A percentile compares a stretch with the other conserved stretches of the same genome.
Evolutionary conservation across 2,113 vertebrate genomes (phyloP).

Genomic region (Thryonomys swinderianus): DNA sequence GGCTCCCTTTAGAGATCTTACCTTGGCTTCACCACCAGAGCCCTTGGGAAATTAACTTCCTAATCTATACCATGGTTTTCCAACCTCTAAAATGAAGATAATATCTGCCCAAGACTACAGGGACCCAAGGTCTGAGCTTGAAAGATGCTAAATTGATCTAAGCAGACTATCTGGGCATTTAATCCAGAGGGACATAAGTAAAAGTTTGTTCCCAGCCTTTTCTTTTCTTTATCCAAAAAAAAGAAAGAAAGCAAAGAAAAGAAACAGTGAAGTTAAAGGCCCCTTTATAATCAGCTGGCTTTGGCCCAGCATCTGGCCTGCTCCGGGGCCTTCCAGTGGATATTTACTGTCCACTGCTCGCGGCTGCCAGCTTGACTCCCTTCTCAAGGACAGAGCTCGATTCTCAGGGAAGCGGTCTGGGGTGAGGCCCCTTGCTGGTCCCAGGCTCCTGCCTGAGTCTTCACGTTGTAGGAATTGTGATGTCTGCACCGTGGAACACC

Average conservation of each 20-base stretch:
- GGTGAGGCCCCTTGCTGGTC: background rate
- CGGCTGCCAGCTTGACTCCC: background rate
- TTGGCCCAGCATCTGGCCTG: constrained; percentile 36
- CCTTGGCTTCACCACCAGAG: background rate
- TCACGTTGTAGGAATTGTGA: background rate
- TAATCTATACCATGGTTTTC: background rate
- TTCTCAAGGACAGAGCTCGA: background rate
- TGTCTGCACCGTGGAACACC: background rate
- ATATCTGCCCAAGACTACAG: background rate
- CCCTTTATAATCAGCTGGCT: constrained; percentile 63
- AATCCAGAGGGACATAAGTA: constrained; percentile 45
- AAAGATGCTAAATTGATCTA: constrained; percentile 52
- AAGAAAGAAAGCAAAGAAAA: background rate
- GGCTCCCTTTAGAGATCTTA: background rate
- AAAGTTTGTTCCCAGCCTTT: constrained; percentile 53
- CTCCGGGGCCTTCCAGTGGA: constrained; percentile 30
- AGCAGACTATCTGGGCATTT: background rate
- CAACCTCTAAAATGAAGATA: constrained; percentile 55
- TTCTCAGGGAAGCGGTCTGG: background rate
- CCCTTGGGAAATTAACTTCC: constrained; percentile 62
- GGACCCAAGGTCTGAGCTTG: constrained; percentile 5
- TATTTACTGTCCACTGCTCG: constrained; percentile 42
- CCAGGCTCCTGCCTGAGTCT: background rate
- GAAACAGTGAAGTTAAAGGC: constrained; percentile 1
- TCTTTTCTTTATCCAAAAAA: constrained; percentile 30